Evolutionary conservation across 53 echinoderm and acorn worm genomes (phyloP), one percentile per base, ranked within the genome.

Genomic region (Echinometra lucunter): DNA sequence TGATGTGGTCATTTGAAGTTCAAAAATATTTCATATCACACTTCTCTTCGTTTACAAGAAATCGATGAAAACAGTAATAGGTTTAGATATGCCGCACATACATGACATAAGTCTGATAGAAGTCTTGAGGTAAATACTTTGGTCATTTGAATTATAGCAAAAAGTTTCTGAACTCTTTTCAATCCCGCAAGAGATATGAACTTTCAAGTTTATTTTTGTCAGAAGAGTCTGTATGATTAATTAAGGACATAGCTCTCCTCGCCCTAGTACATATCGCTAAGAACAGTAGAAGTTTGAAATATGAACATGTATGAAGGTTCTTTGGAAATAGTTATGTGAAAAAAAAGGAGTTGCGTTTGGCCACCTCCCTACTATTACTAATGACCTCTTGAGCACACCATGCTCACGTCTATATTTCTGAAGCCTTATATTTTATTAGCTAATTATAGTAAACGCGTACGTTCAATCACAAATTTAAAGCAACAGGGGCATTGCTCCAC

Each of bases 361-460:
- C 10, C 13, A 3, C 72, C 32, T 60, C 21, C 13, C 5, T 11
- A 11, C 53, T 53, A 53, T 13, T 13, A 4, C 8, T 53, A 53
- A 53, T 13, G 9, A 53, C 2, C 35, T 15, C 11, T 72, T 34
- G 35, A 32, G 72, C 16, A 72, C 72, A 35, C 32, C 30, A 15
- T 32, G 28, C 6, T 0, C 42, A 21, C 21, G 19, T 38, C 18
- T 40, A 38, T 78, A 42, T 19, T 42, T 42, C 47, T 10, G 85
- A 85, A 85, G 85, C 53, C 85, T 85, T 85, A 47, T 10, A 85
- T 2, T 85, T 49, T 44, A 85, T 85, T 85, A 85, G 53, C n/a
- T 85, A 85, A 85, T 85, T n/a, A 28, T 85, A 49, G 53, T 47
- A 49, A 49, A 3, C n/a, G n/a, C n/a, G 37, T 25, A 49, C 49